Evolutionary conservation across 30 jellyfish, hydroid and myxozoan genomes (phyloP).

Genomic region (Chrysaora quinquecirrha): DNA sequence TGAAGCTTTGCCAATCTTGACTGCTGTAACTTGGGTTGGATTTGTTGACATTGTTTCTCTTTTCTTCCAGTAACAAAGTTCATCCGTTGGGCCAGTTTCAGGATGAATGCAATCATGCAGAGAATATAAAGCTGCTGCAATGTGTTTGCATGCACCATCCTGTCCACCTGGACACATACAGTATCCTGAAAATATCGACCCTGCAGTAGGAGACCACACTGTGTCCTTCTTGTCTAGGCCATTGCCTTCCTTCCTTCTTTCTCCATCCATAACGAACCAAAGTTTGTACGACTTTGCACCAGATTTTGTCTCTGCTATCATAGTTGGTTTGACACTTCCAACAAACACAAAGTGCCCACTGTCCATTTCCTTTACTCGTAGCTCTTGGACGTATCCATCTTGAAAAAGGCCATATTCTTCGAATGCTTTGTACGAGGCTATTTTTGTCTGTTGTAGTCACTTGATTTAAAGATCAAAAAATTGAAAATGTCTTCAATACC

Average conservation of each 20-base stretch:
- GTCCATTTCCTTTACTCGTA: slow-evolving; percentile 24
- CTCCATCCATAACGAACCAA: slow-evolving; percentile 55
- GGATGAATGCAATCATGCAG: slow-evolving; percentile 68
- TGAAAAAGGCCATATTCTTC: slow-evolving; percentile 42
- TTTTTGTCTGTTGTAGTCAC: slow-evolving; percentile 48
- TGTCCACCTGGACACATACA: slow-evolving; percentile 67
- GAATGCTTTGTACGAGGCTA: slow-evolving; percentile 45
- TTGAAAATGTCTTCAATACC: slow-evolving; percentile 50
- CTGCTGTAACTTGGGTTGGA: slow-evolving; percentile 59
- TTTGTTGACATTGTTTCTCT: slow-evolving; percentile 50
- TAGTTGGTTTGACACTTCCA: slow-evolving; percentile 56
- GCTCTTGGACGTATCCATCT: slow-evolving; percentile 44
- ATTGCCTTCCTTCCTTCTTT: slow-evolving; percentile 23
- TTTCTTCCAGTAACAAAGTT: slow-evolving; percentile 57
- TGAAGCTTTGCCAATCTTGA: slow-evolving; percentile 59
- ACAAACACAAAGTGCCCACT: slow-evolving; percentile 55
- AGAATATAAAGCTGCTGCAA: slow-evolving; percentile 64
- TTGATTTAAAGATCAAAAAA: slow-evolving; percentile 51
- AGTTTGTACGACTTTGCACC: slow-evolving; percentile 54
- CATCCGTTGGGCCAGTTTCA: slow-evolving; percentile 61
- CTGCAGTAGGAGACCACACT: slow-evolving; percentile 68
- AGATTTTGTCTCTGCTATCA: slow-evolving; percentile 35
- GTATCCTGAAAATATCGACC: slow-evolving; percentile 43
- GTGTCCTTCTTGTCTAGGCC: slow-evolving; percentile 52
- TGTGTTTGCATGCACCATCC: slow-evolving; percentile 70